Base-by-base conservation (phyloP, 2,888 invertebrate species). In the Tetragonisca angustula region DNA sequence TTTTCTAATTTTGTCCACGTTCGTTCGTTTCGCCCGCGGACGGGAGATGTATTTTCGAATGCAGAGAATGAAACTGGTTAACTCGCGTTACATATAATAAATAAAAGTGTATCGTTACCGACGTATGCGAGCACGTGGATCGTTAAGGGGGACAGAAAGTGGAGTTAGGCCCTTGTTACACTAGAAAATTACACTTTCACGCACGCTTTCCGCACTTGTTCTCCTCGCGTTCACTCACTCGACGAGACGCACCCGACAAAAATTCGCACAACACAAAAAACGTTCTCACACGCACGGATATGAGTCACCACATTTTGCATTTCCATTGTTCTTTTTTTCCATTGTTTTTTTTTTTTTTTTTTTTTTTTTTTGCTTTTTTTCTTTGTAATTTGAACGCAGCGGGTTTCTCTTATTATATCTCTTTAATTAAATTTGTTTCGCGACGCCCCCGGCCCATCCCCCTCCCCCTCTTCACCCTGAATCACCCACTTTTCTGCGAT, bases 131-230 rank as follows among this genome's bases (percentile, higher is more conserved):
- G 24, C 54, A 32, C 19, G 61, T 61, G 76, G 72, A 62, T 59
- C 61, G 59, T 84, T 84, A 76, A 76, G 76, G 65, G 43, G 77
- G 69, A 76, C 69, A 67, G 76, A 79, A 71, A 77, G 72, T 82
- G 82, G 79, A 86, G 86, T 82, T 84, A 80, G 86, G 81, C 84
- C 84, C 74, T 59, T 79, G 69, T 61, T 85, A 70, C 36, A 32
- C 82, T 83, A 85, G 49, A 82, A 79, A 76, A 81, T 24, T 79
- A 84, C 68, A 81, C 65, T n/a, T 71, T 72, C 67, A 73, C 61
- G 69, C 64, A 32, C 69, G 17, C 17, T 27, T 49, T 4, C 17
- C 9, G 17, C 27, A 70, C 69, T 27, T 15, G 0, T 56, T 32
- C 50, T 27, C 49, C 62, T 36, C 13, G 43, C 61, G 61, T 59